Percentiles rank a stretch among this genome's conserved stretches.
Conservation (phyloP, 2,888 invertebrate species). For the Himalopsyche anomala region DNA sequence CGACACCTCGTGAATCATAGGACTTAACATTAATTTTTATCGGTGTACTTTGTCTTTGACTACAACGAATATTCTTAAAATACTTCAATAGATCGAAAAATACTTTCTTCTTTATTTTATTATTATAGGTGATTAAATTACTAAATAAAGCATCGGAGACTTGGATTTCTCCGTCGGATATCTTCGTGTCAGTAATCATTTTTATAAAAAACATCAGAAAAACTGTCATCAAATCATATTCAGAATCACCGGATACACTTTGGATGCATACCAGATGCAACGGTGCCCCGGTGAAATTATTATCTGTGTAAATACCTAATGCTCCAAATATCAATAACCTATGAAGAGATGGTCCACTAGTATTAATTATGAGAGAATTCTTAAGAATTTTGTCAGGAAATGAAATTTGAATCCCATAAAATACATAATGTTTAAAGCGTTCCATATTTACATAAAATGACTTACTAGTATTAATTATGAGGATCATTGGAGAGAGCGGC, state of each 20-base stretch:
- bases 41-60: constrained; percentile 12
- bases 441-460: constrained; percentile 2
- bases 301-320: neutral
- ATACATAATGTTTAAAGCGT: neutral
- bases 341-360: constrained; percentile 29
- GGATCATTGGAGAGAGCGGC: neutral
- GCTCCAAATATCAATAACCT: neutral
- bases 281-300: neutral
- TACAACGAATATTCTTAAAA: constrained; percentile 27
- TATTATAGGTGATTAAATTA: constrained; percentile 33
- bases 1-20: neutral
- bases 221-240: neutral
- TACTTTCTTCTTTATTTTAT: constrained; percentile 17
- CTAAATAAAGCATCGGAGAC: constrained; percentile 19
- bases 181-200: constrained; percentile 1
- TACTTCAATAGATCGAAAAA: constrained; percentile 40
- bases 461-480: neutral
- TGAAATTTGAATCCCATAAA: neutral
- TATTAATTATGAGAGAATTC: neutral
- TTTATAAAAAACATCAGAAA: neutral
- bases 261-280: neutral
- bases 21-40: neutral
- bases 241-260: neutral
- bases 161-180: neutral
- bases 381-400: neutral